Base-by-base conservation (phyloP, 35 echinoderm and acorn worm genomes). In the Ophioderma brevispina region DNA sequence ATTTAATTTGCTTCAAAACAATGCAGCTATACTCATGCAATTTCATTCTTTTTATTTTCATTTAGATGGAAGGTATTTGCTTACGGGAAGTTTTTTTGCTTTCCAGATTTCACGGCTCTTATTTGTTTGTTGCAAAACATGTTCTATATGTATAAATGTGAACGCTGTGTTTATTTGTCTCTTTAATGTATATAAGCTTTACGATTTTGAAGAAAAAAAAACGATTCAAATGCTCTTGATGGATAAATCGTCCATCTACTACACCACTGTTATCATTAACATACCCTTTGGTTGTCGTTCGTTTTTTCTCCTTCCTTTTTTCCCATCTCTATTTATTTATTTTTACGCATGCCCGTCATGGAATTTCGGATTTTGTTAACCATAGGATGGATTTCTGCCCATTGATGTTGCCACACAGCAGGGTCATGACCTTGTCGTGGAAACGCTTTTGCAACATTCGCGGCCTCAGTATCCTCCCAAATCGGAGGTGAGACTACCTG, bases 401-500 rank as follows among this genome's bases (percentile, higher is more conserved):
- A 85, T 98, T 37, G 96, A 98, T 36, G 96, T 98, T 75, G 96
- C 96, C 33, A 98, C 96, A 32, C 96, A 98, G 75, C 96, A 98
- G 92, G 96, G 96, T 85, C 96, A 98, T 76, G 89, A 98, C 80
- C 49, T 92, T 63, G 90, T 98, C 82, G 96, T 98, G 96, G 96
- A 94, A 86, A 91, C 92, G 39, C 92, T 98, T 76, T 93, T 98
- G 82, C 96, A 94, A 87, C 92, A 98, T 77, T 94, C 92, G 40
- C 92, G 92, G 82, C 92, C 96, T 76, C 91, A 96, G 82, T 93
- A 96, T 55, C 91, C 91, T 56, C 92, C 91, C 35, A 96, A 96
- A 64, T 82, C 92, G 80, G 95, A 97, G 95, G 95, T 97, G 95
- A 97, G 94, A 91, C 40, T n/a, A 76, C 85, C 43, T 19, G 49